Evolutionary conservation across 2,113 vertebrate genomes (phyloP), one percentile per base, ranked within the genome.

Genomic region (Callithrix jacchus): DNA sequence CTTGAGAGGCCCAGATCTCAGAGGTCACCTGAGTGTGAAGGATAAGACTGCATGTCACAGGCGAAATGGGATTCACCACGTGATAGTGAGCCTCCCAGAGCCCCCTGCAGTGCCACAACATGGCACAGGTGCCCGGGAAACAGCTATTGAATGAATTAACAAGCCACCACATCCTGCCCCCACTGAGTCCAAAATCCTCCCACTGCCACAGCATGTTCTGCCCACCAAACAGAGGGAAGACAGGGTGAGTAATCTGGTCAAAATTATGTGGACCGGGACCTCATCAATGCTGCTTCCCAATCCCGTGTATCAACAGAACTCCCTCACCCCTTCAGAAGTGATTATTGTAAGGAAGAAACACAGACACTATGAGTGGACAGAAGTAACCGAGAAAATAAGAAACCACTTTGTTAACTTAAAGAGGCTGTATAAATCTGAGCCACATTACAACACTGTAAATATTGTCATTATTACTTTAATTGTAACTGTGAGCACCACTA

Each of bases 61-160:
- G 82, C 13, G 8, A 56, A 14, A 73, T n/a, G 25, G 10, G 45
- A 47, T 42, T 54, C 47, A 21, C 87, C 9, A 21, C n/a, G 7
- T 6, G 27, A 47, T 42, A 27, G 18, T n/a, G 45, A 20, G 32
- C 25, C 7, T n/a, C 40, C 64, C 8, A 49, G 37, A 66, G 45
- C 9, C n/a, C 73, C 80, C 9, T 11, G 32, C 73, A 68, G 56
- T n/a, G 56, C 52, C 35, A 30, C 27, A 49, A 23, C 6, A 20
- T 3, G 6, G 66, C 4, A 0, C 47, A 70, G 25, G 37, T 3
- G 16, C 8, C 45, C 35, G 56, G 35, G 13, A 77, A 66, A 49
- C 45, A 7, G 35, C 30, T 40, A 68, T 40, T 49, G 54, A 82
- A 49, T 68, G 27, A 52, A 61, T 18, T n/a, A 70, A 70, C 21